Evolutionary conservation across 2,113 vertebrate genomes (phyloP).

Genomic region (Mandrillus leucophaeus): DNA sequence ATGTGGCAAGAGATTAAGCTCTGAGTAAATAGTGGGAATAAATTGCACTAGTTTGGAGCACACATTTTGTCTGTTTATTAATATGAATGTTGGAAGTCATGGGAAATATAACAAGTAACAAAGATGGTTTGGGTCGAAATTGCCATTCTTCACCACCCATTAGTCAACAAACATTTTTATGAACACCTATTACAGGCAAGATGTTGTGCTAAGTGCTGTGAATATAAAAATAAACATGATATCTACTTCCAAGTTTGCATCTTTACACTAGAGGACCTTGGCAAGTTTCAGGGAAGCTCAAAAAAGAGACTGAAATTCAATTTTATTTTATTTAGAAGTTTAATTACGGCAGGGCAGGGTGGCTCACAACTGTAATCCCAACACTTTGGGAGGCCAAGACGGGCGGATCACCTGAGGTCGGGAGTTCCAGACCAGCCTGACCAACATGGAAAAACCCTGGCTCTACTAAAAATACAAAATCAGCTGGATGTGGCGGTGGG

Average conservation of each 20-base stretch:
- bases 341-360: too few relatives aligned
- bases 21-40: neutral
- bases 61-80: neutral
- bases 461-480: too few relatives aligned
- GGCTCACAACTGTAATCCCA: too few relatives aligned
- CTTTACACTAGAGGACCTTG: neutral
- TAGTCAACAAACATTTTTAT: too few relatives aligned
- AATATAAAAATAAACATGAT: neutral
- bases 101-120: neutral
- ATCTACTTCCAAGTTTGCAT: neutral
- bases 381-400: too few relatives aligned
- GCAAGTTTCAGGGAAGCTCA: neutral
- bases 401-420: too few relatives aligned
- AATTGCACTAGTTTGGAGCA: neutral
- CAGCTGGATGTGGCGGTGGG: too few relatives aligned
- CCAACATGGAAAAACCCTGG: too few relatives aligned
- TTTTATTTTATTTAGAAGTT: neutral
- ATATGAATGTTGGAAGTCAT: neutral
- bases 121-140: neutral
- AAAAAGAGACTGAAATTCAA: neutral
- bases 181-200: neutral
- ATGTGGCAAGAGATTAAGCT: neutral
- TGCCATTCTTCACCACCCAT: neutral
- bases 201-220: rapidly evolving
- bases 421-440: too few relatives aligned